Evolutionary conservation across 2,888 invertebrate species (phyloP), one percentile per base, ranked within the genome.

Genomic region (Odontocerum albicorne): DNA sequence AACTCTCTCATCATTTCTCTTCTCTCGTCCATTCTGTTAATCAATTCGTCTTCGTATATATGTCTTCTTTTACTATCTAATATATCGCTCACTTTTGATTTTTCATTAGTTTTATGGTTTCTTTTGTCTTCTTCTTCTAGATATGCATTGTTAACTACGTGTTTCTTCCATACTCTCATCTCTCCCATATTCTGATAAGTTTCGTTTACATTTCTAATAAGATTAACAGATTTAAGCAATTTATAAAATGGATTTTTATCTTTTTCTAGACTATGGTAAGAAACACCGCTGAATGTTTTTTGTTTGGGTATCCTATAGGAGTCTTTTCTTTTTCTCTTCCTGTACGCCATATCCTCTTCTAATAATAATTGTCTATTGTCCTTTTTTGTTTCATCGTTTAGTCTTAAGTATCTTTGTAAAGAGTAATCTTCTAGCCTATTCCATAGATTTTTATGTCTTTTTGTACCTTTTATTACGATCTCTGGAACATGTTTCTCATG

Each of bases 371-470:
- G 22, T n/a, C 21, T 35, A 35, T 7, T 21, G 2, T 50, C 50
- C 3, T 35, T n/a, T 16, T 43, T 46, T 13, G 27, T 43, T 21
- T 43, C 35, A 13, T 42, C 43, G 40, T 43, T 50, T 1, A 42
- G 32, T 12, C 15, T 40, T 33, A 50, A 33, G 8, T 50, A 50
- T 42, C 50, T 42, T 21, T 43, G 42, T 8, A 49, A 12, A 36
- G 54, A 43, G n/a, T 17, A 43, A 13, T 55, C 49, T 45, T 55
- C 55, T 39, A 55, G 39, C 32, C 49, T 55, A 22, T 49, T 36
- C 55, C 55, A 55, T 8, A 55, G 38, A 36, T 55, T 55, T 35
- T 33, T 22, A 10, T 21, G 20, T 35, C 20, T 46, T 46, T 7
- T 15, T 32, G 13, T 35, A 12, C 43, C 21, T 7, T 20, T 3